A percentile compares a stretch with the other conserved stretches of the same genome.
These are phyloP conservation scores for Saccopteryx bilineata DNA, from an alignment of 2,113 vertebrate genomes.

Conservation along the genomic window DNA sequence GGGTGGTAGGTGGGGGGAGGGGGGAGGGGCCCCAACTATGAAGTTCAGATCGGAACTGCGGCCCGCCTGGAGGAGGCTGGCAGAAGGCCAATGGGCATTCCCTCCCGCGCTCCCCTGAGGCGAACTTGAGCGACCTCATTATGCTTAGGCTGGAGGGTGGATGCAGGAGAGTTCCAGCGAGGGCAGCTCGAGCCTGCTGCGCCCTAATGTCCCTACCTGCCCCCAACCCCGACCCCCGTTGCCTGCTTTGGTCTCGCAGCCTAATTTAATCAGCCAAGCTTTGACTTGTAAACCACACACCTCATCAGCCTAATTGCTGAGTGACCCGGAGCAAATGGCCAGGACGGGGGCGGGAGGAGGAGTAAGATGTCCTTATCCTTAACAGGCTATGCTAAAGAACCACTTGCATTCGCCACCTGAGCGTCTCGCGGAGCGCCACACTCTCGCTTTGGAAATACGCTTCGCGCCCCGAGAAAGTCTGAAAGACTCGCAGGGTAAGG, in stretches of 20 bases:
- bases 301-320: slow-evolving; percentile 23
- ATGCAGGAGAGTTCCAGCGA: background rate
- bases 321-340: background rate
- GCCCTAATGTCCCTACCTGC: background rate
- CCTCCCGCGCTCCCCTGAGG: background rate
- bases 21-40: background rate
- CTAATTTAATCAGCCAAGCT: background rate
- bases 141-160: too few relatives aligned
- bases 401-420: background rate
- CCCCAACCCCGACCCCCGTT: fast-evolving
- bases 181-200: background rate
- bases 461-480: fast-evolving
- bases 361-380: background rate
- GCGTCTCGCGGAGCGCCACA: background rate
- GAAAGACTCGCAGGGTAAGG: too few relatives aligned
- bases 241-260: background rate
- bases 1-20: background rate
- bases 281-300: slow-evolving; percentile 26
- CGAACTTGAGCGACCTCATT: background rate
- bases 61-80: background rate
- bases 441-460: fast-evolving
- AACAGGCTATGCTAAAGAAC: background rate
- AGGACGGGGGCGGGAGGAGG: fast-evolving
- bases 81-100: background rate
- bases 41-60: slow-evolving; percentile 1